These are phyloP conservation scores for Tetragnatha montana DNA, from an alignment of 2,888 invertebrate species.

Conservation along the genomic window DNA sequence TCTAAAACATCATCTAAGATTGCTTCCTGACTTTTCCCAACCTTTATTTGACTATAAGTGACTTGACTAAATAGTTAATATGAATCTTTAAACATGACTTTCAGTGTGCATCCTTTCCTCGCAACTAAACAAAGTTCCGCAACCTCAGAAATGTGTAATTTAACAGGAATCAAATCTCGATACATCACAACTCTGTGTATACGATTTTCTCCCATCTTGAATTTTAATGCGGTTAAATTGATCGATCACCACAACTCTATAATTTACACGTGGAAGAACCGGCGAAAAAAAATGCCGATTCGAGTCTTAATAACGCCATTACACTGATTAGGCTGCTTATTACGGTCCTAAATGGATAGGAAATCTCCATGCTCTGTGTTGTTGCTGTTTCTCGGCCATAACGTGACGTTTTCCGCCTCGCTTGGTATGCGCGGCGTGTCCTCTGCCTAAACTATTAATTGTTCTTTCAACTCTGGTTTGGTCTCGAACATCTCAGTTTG, in stretches of 20 bases:
- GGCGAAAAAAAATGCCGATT: background rate
- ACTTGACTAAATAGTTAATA: too few species aligned
- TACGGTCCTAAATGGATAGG: background rate
- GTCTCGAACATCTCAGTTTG: background rate
- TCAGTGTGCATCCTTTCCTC: too few species aligned
- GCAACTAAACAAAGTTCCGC: background rate
- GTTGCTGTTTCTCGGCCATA: background rate
- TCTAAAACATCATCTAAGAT: too few species aligned
- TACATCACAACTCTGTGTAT: background rate
- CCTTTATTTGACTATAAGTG: too few species aligned
- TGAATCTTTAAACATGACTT: too few species aligned
- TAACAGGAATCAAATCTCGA: background rate
- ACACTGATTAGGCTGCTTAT: background rate
- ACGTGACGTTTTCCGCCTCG: background rate
- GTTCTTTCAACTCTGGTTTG: slow-evolving; percentile 6
- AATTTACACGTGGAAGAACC: background rate
- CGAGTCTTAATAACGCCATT: background rate
- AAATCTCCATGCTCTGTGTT: background rate
- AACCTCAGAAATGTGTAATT: background rate
- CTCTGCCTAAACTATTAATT: background rate
- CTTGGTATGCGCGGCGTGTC: background rate
- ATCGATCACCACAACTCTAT: background rate
- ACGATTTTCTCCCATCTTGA: background rate
- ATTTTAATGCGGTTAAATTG: background rate
- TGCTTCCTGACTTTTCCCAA: too few species aligned